A percentile compares a stretch with the other conserved stretches of the same genome.
Conservation (phyloP, 2,888 invertebrate species). For the Heliconius charithonia region DNA sequence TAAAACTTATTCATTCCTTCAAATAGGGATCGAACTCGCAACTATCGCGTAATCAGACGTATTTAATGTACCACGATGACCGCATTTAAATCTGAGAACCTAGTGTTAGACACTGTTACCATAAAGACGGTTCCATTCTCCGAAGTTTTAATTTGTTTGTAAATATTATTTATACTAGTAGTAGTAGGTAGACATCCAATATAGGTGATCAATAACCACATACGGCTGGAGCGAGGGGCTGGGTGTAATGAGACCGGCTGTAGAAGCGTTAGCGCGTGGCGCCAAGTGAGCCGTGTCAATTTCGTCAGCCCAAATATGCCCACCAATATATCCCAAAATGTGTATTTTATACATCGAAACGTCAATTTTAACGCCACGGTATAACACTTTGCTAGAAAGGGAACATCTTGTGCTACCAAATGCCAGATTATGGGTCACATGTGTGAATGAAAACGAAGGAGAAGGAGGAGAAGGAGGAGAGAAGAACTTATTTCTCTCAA, state of each 20-base stretch:
- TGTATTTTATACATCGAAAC: conserved; percentile 8
- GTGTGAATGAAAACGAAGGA: not conserved
- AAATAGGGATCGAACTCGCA: too few species aligned
- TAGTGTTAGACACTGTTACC: too few species aligned
- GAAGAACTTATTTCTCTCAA: too few species aligned
- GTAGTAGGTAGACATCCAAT: conserved; percentile 53
- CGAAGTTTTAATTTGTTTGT: conserved; percentile 39
- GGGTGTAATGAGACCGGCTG: conserved; percentile 72
- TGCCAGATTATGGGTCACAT: not conserved
- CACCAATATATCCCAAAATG: conserved; percentile 45
- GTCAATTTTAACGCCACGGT: not conserved
- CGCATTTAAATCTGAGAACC: too few species aligned
- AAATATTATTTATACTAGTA: conserved; percentile 41
- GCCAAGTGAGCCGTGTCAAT: conserved; percentile 73
- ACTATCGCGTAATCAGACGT: too few species aligned
- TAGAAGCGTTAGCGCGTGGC: conserved; percentile 75
- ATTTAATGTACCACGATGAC: too few species aligned
- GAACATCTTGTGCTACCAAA: not conserved
- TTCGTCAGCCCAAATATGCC: conserved; percentile 62
- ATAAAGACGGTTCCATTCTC: too few species aligned
- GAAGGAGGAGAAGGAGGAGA: too few species aligned
- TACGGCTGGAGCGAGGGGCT: conserved; percentile 59
- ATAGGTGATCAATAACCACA: conserved; percentile 71
- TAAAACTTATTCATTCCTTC: too few species aligned
- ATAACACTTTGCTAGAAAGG: not conserved